Base-by-base conservation (phyloP, 1,140 invertebrate genomes). In the Papilio aristodemus region DNA sequence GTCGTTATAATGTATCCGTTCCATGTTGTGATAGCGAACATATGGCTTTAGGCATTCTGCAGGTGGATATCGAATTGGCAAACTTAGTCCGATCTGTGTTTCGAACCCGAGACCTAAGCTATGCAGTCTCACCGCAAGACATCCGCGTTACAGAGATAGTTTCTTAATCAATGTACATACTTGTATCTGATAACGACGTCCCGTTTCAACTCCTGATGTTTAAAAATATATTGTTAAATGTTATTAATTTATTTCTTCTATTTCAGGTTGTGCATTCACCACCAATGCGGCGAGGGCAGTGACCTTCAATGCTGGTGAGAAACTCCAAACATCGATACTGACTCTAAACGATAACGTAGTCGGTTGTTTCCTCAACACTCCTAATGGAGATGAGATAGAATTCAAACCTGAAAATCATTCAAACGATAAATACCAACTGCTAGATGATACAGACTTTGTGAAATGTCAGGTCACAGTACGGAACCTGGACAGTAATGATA, bases 341-440 rank as follows among this genome's bases (percentile, higher is more conserved):
- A 76, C 73, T 1, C 25, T 68, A 32, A 22, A 11, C 4, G 36
- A 59, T 14, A 36, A 43, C 10, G 67, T 79, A 32, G 9, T 39
- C 22, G 69, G 27, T 68, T 81, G 79, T 64, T 69, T 70, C 2
- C 39, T 81, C 9, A 43, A 36, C 14, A 71, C 67, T 10, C 72
- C 68, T 3, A 19, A 8, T 9, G 68, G 60, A n/a, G 10, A 43
- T 1, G 57, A 7, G 8, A 68, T 82, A 36, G 62, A 71, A 14
- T 77, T 82, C 39, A 80, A 70, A 59, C 79, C 79, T 9, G 27
- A 39, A 37, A 36, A 79, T 63, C 59, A 76, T 14, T 74, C 72
- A 8, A 60, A 79, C 41, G 71, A 72, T 0, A 78, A 75, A 43
- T 66, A 58, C 36, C 13, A 72, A 69, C 60, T 73, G 68, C n/a